Base-by-base conservation (phyloP, 2,113 vertebrate genomes). In the Gila orcuttii region DNA sequence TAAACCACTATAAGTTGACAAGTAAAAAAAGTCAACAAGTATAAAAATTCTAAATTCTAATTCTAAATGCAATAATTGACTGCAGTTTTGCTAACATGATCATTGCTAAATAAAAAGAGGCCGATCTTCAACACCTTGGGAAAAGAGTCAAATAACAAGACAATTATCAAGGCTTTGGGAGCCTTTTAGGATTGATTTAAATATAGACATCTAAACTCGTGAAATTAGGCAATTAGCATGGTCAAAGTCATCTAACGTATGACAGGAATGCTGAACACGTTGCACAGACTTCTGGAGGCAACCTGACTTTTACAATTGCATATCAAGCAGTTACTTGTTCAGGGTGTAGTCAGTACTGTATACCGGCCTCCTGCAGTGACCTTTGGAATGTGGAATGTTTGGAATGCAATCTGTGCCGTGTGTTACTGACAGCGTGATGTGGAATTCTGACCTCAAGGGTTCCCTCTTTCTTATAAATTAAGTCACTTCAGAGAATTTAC, bases 351-450 rank as follows among this genome's bases (percentile, higher is more conserved):
- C 55, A 47, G 66, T 74, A 81, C 78, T 74, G 52, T 73, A 47
- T 15, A 25, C 33, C 5, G 52, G 55, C 68, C 85, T 73, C 85
- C 85, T 52, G 64, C 50, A 62, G 47, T 60, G 64, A 86, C 77
- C 85, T 82, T 74, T 82, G 85, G 68, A 75, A 36, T 59, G 79
- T 42, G 85, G 85, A 86, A 86, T 86, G 85, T 12, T 11, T 62
- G 78, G 85, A 86, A 86, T 86, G 85, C 59, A 55, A 82, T 7
- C 9, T 25, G 17, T 57, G 73, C 45, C 21, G 84, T 21, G 60
- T 80, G 50, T 45, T 3, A 21, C 31, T 80, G 77, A 25, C 85
- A 81, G 77, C 15, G 17, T 59, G 85, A 36, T 86, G 77, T 50
- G 78, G 78, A 86, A 80, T 86, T 86, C 66, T 59, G 52, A 86